Conservation (phyloP, 2,113 vertebrate species). For the Acrocephalus arundinaceus region DNA sequence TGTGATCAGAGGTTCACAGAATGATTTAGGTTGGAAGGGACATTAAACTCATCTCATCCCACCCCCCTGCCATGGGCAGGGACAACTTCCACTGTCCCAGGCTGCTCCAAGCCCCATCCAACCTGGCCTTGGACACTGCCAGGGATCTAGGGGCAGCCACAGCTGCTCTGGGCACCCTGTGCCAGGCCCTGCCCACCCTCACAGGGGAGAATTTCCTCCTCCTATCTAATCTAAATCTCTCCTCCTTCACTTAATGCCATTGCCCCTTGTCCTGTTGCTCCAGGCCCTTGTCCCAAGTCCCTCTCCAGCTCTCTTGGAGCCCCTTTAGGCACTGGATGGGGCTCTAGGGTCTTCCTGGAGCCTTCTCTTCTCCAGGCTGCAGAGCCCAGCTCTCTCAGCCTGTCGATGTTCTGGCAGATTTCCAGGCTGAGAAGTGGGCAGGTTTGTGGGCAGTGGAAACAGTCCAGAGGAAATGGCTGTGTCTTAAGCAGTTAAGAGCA, state of each 20-base stretch:
- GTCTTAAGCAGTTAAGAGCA: not conserved
- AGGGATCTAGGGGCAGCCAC: not conserved
- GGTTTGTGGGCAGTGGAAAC: not conserved
- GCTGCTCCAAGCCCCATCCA: rapidly evolving
- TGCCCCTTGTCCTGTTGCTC: not conserved
- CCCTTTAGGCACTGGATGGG: not conserved
- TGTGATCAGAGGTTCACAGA: not conserved
- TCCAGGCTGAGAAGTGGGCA: not conserved
- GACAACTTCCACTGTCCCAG: rapidly evolving
- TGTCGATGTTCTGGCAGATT: not conserved
- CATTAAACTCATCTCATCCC: not conserved
- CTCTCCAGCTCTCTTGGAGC: not conserved
- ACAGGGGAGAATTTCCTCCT: not conserved
- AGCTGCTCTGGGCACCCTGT: not conserved
- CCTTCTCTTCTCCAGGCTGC: not conserved
- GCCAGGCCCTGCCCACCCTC: not conserved
- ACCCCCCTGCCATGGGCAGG: not conserved
- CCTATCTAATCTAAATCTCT: not conserved
- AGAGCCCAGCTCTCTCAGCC: not conserved
- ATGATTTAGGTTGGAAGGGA: not conserved
- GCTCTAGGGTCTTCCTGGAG: not conserved
- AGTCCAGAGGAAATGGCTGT: not conserved
- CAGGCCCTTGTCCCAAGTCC: not conserved
- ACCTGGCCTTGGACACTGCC: rapidly evolving
- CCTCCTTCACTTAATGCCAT: not conserved